Evolutionary conservation across 2,113 vertebrate species (phyloP).

Genomic region (Pogonocichla stellata): DNA sequence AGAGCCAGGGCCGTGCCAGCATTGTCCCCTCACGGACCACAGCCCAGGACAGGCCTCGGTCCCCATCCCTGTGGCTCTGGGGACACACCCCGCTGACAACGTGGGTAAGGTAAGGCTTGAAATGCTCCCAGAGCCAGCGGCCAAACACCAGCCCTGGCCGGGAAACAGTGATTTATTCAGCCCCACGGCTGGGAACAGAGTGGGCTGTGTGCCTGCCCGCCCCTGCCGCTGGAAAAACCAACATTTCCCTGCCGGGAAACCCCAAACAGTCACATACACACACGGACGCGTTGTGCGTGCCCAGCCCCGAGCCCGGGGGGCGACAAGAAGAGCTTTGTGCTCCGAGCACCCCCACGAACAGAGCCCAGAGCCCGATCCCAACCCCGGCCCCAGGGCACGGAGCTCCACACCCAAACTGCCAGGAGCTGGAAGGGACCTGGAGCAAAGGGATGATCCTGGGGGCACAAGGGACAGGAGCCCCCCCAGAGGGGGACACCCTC

Average conservation of each 20-base stretch:
- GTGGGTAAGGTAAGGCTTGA: not conserved
- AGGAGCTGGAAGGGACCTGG: not conserved
- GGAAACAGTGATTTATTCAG: slow-evolving; percentile 66
- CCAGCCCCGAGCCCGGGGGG: not conserved
- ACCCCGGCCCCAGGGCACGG: rapidly evolving
- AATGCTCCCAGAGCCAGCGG: not conserved
- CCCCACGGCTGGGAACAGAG: not conserved
- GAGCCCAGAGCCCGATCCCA: not conserved
- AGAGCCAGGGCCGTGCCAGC: rapidly evolving
- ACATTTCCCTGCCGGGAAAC: not conserved
- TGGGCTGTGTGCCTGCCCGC: slow-evolving; percentile 26
- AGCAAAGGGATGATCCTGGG: not conserved
- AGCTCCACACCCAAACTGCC: not conserved
- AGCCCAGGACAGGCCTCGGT: not conserved
- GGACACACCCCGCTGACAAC: not conserved
- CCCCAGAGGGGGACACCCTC: too few relatives aligned
- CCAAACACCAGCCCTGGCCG: not conserved
- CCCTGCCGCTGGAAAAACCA: slow-evolving; percentile 54
- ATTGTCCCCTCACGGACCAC: not conserved
- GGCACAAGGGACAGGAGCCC: not conserved
- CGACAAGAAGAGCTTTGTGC: slow-evolving; percentile 41
- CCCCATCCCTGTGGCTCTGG: not conserved
- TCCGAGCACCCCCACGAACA: not conserved
- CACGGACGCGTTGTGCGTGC: not conserved
- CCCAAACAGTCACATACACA: not conserved